A percentile compares a stretch with the other conserved stretches of the same genome.
phyloP scores from a whole-genome alignment of 2,113 vertebrate genomes.

The Jaculus jaculus region DNA sequence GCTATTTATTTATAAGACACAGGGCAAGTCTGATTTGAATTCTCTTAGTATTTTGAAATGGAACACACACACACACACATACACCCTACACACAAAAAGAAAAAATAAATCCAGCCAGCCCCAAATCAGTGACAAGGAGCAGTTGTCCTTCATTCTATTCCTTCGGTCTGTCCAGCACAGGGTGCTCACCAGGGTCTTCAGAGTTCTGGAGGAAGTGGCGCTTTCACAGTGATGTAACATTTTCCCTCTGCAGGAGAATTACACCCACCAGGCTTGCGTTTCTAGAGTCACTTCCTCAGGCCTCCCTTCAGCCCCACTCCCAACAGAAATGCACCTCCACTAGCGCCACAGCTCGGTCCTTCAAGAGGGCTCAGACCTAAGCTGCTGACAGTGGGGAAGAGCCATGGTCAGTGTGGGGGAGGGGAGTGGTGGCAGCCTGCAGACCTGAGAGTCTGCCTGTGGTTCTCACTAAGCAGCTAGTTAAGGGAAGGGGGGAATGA shows the following conservation, averaged over 20 bases:
- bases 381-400: background rate
- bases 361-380: background rate
- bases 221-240: constrained; percentile 26
- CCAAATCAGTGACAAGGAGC: background rate
- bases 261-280: background rate
- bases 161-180: background rate
- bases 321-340: background rate
- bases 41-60: constrained; percentile 28
- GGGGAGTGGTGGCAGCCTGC: background rate
- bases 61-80: background rate
- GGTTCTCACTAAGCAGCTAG: background rate
- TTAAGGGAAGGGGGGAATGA: no score
- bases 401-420: background rate
- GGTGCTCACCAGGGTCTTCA: background rate
- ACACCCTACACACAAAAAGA: no score
- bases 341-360: no score
- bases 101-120: background rate
- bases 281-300: constrained; percentile 6
- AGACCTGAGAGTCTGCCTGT: background rate
- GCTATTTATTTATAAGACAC: constrained; percentile 13
- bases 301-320: background rate
- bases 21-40: constrained; percentile 42
- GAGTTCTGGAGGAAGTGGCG: constrained; percentile 20
- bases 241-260: constrained; percentile 16
- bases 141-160: background rate